phyloP scores from a whole-genome alignment of 2,888 invertebrate genomes.

The Ophion ventricosus region DNA sequence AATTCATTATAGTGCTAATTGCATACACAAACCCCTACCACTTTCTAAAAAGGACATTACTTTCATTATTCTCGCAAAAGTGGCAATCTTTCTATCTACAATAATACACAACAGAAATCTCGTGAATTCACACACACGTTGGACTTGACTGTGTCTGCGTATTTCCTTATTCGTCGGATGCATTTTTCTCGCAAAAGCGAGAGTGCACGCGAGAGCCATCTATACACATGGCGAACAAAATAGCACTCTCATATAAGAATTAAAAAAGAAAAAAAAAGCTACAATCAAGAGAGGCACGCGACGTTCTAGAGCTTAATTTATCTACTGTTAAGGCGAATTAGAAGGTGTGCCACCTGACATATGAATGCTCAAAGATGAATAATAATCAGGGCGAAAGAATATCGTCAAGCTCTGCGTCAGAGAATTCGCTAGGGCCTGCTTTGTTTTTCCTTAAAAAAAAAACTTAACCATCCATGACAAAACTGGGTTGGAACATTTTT shows the following conservation, averaged over 20 bases:
- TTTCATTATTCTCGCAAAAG: constrained; percentile 63
- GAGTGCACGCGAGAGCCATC: constrained; percentile 64
- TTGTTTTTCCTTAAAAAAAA: too few species aligned
- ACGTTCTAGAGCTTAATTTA: constrained; percentile 68
- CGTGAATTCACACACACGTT: constrained; percentile 37
- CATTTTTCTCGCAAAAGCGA: constrained; percentile 70
- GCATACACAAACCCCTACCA: constrained; percentile 44
- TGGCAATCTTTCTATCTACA: constrained; percentile 66
- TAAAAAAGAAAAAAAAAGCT: constrained; percentile 24
- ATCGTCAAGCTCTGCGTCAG: too few species aligned
- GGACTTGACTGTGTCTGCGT: neutral
- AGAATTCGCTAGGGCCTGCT: too few species aligned
- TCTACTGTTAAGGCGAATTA: constrained; percentile 66
- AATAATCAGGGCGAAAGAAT: too few species aligned
- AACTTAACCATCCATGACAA: too few species aligned
- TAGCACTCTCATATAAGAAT: constrained; percentile 40
- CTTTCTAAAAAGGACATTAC: constrained; percentile 64
- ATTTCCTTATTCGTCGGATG: constrained; percentile 65
- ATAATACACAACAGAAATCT: constrained; percentile 39
- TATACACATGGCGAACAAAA: neutral
- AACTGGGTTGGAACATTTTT: too few species aligned
- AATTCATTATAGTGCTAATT: constrained; percentile 46
- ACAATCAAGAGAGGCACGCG: constrained; percentile 52
- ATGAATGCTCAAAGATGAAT: too few species aligned
- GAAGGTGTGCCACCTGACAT: too few species aligned